A percentile compares a stretch with the other conserved stretches of the same genome.
Evolutionary conservation across 30 jellyfish, hydroid and myxozoan species (phyloP).

Genomic region (Morbakka virulenta): DNA sequence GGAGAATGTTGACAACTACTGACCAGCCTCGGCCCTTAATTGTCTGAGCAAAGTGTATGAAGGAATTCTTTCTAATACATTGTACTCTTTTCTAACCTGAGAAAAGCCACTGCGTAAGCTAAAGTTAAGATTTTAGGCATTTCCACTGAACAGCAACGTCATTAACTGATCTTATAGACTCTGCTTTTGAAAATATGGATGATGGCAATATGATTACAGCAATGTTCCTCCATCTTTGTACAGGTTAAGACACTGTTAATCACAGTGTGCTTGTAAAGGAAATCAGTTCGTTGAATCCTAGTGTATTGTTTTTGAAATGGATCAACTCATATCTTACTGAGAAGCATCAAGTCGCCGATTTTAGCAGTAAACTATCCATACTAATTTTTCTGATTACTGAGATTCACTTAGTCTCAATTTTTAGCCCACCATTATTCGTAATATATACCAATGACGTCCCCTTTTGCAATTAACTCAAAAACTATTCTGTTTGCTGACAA

Average conservation of each 20-base stretch:
- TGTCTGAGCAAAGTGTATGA: background rate
- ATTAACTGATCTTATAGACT: background rate
- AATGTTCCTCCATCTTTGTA: background rate
- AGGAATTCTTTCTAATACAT: background rate
- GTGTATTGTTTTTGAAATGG: background rate
- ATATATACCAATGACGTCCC: background rate
- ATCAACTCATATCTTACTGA: background rate
- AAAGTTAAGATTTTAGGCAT: background rate
- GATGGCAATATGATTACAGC: background rate
- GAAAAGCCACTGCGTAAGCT: background rate
- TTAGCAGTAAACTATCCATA: background rate
- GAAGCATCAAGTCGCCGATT: background rate
- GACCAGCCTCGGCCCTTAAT: too few relatives aligned
- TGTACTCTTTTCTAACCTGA: background rate
- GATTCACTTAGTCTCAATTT: background rate
- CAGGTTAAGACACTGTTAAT: background rate
- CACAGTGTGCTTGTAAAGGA: background rate
- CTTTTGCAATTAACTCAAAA: background rate
- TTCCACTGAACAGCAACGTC: background rate
- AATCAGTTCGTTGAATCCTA: background rate
- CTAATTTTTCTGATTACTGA: background rate
- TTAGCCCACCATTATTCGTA: background rate
- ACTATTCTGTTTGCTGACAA: conserved; percentile 15
- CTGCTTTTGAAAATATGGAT: background rate
- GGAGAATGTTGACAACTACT: too few relatives aligned